Conservation (phyloP, 2,888 invertebrate species). For the Noctuana brunneofusca region DNA sequence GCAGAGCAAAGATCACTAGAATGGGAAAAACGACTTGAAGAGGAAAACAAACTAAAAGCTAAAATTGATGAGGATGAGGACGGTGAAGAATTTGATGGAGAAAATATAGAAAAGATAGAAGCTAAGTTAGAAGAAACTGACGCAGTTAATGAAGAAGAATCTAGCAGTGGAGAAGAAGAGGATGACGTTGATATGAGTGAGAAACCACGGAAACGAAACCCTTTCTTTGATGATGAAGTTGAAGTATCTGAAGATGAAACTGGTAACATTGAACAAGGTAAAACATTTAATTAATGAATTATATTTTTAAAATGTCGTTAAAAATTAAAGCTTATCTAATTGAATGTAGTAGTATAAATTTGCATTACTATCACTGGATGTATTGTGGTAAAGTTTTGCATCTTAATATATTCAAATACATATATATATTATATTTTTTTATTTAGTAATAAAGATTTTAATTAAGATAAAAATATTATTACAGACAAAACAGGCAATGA, state of each 20-base stretch:
- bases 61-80: conserved; percentile 57
- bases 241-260: conserved; percentile 74
- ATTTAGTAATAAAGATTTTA: too few species aligned
- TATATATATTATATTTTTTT: too few species aligned
- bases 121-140: conserved; percentile 61
- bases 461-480: background rate
- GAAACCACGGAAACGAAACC: conserved; percentile 67
- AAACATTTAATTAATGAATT: too few species aligned
- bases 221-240: conserved; percentile 77
- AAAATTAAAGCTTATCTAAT: too few species aligned
- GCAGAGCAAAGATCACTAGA: conserved; percentile 86
- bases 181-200: conserved; percentile 52
- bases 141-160: conserved; percentile 54
- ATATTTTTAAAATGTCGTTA: too few species aligned
- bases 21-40: conserved; percentile 85
- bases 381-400: too few species aligned
- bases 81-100: conserved; percentile 61
- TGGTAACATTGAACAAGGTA: conserved; percentile 39
- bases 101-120: conserved; percentile 73
- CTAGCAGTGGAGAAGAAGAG: conserved; percentile 75
- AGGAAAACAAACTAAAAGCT: conserved; percentile 68
- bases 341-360: too few species aligned
- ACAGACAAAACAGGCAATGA: background rate
- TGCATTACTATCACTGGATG: too few species aligned
- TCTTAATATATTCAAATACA: too few species aligned